A percentile compares a stretch with the other conserved stretches of the same genome.
Evolutionary conservation across 2,888 invertebrate genomes (phyloP).

Genomic region (Atethmia centrago): DNA sequence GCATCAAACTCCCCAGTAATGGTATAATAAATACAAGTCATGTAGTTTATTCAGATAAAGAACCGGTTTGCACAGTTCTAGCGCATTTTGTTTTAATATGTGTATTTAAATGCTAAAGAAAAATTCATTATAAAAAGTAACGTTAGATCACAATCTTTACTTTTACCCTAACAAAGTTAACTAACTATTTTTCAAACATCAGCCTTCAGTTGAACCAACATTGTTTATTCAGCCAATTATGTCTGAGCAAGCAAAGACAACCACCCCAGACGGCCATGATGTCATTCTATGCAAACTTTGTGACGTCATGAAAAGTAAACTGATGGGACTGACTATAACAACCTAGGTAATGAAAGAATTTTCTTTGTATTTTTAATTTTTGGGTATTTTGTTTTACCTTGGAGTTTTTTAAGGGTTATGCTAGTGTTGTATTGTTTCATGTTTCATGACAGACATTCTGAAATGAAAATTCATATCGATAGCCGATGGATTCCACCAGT

Average conservation of each 20-base stretch:
- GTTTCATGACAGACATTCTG: background rate
- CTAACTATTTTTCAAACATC: background rate
- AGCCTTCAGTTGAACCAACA: slow-evolving; percentile 22
- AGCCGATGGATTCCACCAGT: too few species aligned
- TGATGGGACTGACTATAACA: slow-evolving; percentile 11
- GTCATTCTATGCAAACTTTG: slow-evolving; percentile 38
- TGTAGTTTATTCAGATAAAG: background rate
- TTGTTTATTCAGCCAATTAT: slow-evolving; percentile 43
- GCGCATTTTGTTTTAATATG: background rate
- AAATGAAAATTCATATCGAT: too few species aligned
- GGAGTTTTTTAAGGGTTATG: background rate
- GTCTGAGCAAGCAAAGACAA: slow-evolving; percentile 44
- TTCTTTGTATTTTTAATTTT: slow-evolving; percentile 17
- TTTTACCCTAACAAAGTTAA: background rate
- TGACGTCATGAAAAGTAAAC: slow-evolving; percentile 45
- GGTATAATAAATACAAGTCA: too few species aligned
- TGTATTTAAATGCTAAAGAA: background rate
- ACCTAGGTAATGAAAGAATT: background rate
- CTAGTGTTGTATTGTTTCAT: background rate
- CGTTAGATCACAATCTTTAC: background rate
- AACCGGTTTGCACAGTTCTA: background rate
- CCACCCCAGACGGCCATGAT: slow-evolving; percentile 38
- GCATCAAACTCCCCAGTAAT: too few species aligned
- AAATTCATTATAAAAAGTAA: background rate
- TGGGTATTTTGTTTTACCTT: background rate